These are phyloP conservation scores for Sphinx pinastri DNA, from an alignment of 2,888 invertebrate genomes.

Conservation along the genomic window DNA sequence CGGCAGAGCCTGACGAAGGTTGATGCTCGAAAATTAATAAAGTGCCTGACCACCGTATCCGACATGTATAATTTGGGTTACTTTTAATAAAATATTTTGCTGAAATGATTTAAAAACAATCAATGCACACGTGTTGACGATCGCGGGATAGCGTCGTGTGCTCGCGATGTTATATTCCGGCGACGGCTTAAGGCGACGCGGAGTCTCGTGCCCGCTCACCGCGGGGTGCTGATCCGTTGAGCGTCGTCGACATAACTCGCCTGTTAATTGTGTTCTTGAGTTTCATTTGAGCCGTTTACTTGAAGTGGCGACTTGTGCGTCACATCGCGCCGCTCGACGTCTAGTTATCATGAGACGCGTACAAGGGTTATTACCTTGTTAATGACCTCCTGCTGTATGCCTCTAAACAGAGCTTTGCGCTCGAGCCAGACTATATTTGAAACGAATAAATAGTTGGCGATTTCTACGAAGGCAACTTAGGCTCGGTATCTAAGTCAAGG, in stretches of 20 bases:
- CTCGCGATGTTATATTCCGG: conserved; percentile 7
- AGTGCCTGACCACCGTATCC: too few relatives aligned
- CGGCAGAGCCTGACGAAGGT: too few relatives aligned
- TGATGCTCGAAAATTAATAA: too few relatives aligned
- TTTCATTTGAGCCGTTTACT: conserved; percentile 18
- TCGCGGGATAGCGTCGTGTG: not conserved
- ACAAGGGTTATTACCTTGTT: not conserved
- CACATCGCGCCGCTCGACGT: not conserved
- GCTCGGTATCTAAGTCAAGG: too few relatives aligned
- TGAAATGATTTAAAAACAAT: not conserved
- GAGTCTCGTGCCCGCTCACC: not conserved
- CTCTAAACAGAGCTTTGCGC: too few relatives aligned
- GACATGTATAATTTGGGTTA: too few relatives aligned
- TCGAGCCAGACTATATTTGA: too few relatives aligned
- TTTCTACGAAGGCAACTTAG: too few relatives aligned
- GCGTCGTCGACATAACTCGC: not conserved
- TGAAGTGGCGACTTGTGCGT: not conserved
- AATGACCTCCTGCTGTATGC: not conserved
- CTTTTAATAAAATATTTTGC: too few relatives aligned
- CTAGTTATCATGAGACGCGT: not conserved
- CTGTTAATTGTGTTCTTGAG: conserved; percentile 15
- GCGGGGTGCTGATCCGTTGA: not conserved
- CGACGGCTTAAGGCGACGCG: not conserved
- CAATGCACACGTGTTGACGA: conserved; percentile 2
- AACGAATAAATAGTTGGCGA: too few relatives aligned